Conservation (phyloP, 2,113 vertebrate species). For the Diphyllodes magnificus region DNA sequence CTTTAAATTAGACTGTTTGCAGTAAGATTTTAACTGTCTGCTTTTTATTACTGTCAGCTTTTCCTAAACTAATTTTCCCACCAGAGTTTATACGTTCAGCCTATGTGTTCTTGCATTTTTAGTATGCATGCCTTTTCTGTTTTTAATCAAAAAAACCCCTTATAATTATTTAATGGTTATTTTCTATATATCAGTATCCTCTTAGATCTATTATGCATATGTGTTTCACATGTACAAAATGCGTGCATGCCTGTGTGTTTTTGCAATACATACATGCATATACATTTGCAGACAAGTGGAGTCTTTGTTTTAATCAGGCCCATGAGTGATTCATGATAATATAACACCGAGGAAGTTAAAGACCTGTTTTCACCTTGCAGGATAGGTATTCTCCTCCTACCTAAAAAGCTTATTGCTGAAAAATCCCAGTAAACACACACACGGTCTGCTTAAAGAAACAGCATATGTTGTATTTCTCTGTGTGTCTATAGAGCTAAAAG, state of each 20-base stretch:
- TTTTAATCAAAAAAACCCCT: background rate
- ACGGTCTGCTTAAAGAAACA: background rate
- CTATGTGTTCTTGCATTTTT: background rate
- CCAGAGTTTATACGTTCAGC: background rate
- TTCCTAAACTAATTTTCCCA: conserved; percentile 33
- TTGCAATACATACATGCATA: background rate
- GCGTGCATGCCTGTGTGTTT: background rate
- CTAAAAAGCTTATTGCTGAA: background rate
- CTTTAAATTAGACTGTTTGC: conserved; percentile 4
- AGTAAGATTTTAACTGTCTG: conserved; percentile 38
- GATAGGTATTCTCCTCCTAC: background rate
- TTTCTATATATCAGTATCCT: background rate
- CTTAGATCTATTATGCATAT: background rate
- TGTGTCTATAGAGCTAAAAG: background rate
- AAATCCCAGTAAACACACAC: background rate
- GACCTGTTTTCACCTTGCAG: background rate
- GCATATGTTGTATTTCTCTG: background rate
- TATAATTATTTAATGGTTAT: background rate
- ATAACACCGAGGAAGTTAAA: background rate
- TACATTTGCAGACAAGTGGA: background rate
- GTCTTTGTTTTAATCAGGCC: conserved; percentile 18
- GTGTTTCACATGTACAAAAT: background rate
- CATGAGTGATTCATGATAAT: background rate
- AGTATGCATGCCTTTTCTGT: background rate
- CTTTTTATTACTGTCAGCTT: conserved; percentile 29